Base-by-base conservation (phyloP, 2,113 vertebrate species). In the Speoplatyrhinus poulsoni region DNA sequence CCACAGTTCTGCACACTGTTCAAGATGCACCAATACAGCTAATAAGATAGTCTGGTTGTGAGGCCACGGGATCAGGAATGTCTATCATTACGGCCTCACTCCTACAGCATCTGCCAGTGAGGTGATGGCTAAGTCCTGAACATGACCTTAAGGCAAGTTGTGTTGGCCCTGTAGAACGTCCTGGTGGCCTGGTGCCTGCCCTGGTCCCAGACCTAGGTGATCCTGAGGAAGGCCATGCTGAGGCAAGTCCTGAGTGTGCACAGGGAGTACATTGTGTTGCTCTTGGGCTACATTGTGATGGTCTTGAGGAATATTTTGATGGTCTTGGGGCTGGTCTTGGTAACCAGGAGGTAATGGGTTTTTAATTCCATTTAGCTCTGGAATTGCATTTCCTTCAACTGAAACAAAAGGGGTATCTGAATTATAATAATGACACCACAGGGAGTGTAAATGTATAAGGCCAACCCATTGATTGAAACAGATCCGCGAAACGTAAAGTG, bases 331-430 rank as follows among this genome's bases (percentile, higher is more conserved):
- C 16, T 71, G 75, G 5, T 62, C 74, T 12, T 78, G 78, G 60
- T 83, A 79, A 46, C 84, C 80, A 9, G 4, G 49, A n/a, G 82
- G 81, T 3, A 77, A 19, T 62, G 82, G 80, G 53, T 78, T 56
- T 13, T 88, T 66, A 6, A 69, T 9, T 16, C 6, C 77, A 11
- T 77, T 67, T 0, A 60, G 4, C 57, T 87, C 86, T 67, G 89
- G 86, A n/a, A 91, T 4, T 3, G 67, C 72, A 4, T 92, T 91
- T 50, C 86, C 91, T 77, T 90, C 87, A 19, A 88, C 88, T 91
- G 82, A 12, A 19, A 58, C 17, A 54, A 80, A 75, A 8, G 75
- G 12, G 19, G 19, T 58, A 17, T 19, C 16, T 56, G 54, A 19
- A 56, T 56, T 56, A 26, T 58, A 9, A 62, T 15, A 47, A 41